Conservation (phyloP, 2,888 invertebrate genomes). For the Quadroppia sp. region DNA sequence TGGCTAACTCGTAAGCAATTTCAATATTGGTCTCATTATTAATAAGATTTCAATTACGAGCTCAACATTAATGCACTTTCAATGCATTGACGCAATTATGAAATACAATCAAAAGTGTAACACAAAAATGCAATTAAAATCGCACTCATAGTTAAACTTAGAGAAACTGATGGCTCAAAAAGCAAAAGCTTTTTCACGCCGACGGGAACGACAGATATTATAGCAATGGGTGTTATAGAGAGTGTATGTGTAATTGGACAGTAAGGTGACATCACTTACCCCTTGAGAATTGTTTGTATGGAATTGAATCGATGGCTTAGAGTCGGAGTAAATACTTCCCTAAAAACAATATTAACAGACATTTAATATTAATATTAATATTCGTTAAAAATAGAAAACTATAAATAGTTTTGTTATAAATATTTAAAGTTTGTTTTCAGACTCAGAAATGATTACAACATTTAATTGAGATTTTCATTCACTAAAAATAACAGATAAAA, state of each 20-base stretch:
- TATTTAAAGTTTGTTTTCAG: no score
- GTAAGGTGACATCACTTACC: constrained; percentile 33
- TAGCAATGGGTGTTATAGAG: background rate
- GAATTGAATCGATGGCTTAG: constrained; percentile 40
- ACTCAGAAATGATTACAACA: no score
- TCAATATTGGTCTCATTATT: no score
- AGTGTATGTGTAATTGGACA: background rate
- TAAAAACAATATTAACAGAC: constrained; percentile 19
- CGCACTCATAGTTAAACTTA: no score
- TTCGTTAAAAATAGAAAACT: background rate
- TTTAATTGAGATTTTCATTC: no score
- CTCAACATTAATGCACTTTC: no score
- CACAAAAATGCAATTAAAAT: background rate
- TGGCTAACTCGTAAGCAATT: background rate
- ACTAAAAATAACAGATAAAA: no score
- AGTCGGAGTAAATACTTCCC: constrained; percentile 33
- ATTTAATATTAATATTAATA: constrained; percentile 12
- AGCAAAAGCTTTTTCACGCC: background rate
- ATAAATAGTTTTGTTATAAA: no score
- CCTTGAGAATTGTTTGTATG: constrained; percentile 41
- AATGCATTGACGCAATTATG: no score
- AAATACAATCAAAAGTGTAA: no score
- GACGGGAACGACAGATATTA: background rate
- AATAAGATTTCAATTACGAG: no score
- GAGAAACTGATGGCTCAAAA: background rate